Evolutionary conservation across 2,113 vertebrate genomes (phyloP).

Genomic region (Pygoscelis adeliae): DNA sequence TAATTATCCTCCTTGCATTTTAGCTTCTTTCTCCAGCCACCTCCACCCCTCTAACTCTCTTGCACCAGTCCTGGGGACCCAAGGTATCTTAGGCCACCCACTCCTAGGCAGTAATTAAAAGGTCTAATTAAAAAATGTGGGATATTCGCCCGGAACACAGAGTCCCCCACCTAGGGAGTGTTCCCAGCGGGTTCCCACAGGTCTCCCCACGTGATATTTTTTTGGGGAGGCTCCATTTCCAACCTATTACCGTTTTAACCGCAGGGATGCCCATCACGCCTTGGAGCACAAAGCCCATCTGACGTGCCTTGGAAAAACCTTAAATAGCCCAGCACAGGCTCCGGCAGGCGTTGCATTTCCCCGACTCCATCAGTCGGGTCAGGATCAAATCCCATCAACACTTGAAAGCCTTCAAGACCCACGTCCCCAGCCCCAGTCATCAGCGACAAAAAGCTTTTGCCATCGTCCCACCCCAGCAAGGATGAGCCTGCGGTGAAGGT

Average conservation of each 20-base stretch:
- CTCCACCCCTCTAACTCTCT: not conserved
- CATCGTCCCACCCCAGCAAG: not conserved
- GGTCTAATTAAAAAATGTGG: not conserved
- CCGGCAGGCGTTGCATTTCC: not conserved
- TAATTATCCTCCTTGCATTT: not conserved
- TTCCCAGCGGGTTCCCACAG: not conserved
- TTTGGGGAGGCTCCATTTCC: not conserved
- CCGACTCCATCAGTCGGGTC: not conserved
- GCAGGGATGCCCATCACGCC: not conserved
- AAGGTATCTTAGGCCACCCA: not conserved
- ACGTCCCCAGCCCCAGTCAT: not conserved
- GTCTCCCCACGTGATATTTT: not conserved
- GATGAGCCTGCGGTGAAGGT: slow-evolving; percentile 64
- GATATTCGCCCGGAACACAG: not conserved
- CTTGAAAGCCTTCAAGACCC: not conserved
- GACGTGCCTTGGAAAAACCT: not conserved
- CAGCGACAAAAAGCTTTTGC: not conserved
- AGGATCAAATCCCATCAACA: not conserved
- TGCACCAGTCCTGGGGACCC: not conserved
- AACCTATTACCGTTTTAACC: not conserved
- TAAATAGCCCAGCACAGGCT: slow-evolving; percentile 6
- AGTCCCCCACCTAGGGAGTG: not conserved
- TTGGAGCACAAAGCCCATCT: not conserved
- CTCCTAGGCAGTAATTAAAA: not conserved
- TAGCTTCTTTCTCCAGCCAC: not conserved